Evolutionary conservation across 2,797 vertebrate genomes (phyloP).

Genomic region (Cottoperca gobio): DNA sequence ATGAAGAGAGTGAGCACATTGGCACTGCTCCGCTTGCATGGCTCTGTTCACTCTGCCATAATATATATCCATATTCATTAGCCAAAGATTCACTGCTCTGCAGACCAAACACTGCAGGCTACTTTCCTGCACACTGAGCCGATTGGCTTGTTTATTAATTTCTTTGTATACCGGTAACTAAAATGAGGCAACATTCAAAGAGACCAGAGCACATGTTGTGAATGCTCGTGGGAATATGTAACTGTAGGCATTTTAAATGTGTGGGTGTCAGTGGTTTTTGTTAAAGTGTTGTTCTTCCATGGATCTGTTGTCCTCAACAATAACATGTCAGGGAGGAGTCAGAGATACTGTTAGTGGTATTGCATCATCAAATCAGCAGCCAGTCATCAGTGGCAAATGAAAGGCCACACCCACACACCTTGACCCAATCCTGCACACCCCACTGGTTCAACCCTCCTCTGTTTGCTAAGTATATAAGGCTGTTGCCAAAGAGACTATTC

Average conservation of each 20-base stretch:
- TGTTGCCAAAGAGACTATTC: slow-evolving; percentile 79
- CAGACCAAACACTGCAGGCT: slow-evolving; percentile 60
- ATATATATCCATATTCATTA: slow-evolving; percentile 70
- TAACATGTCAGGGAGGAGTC: slow-evolving; percentile 21
- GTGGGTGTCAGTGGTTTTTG: slow-evolving; percentile 53
- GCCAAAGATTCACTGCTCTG: slow-evolving; percentile 40
- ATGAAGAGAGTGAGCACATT: slow-evolving; percentile 19
- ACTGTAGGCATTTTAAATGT: slow-evolving; percentile 30
- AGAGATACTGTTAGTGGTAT: neutral
- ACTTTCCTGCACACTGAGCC: slow-evolving; percentile 28
- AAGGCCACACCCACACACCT: slow-evolving; percentile 15
- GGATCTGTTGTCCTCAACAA: neutral
- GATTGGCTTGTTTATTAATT: slow-evolving; percentile 56
- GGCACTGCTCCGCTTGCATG: slow-evolving; percentile 18
- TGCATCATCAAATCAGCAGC: slow-evolving; percentile 25
- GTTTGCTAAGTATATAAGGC: slow-evolving; percentile 56
- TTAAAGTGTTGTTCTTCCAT: slow-evolving; percentile 28
- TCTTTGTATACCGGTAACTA: slow-evolving; percentile 66
- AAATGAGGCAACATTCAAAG: slow-evolving; percentile 46
- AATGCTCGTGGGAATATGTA: slow-evolving; percentile 62
- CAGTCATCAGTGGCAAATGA: slow-evolving; percentile 29
- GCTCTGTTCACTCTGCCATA: slow-evolving; percentile 58
- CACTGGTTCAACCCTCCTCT: slow-evolving; percentile 44
- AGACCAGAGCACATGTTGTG: slow-evolving; percentile 33
- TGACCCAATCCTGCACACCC: slow-evolving; percentile 28